Conservation (phyloP, 2,797 vertebrate genomes). For the Amazona finschi region DNA sequence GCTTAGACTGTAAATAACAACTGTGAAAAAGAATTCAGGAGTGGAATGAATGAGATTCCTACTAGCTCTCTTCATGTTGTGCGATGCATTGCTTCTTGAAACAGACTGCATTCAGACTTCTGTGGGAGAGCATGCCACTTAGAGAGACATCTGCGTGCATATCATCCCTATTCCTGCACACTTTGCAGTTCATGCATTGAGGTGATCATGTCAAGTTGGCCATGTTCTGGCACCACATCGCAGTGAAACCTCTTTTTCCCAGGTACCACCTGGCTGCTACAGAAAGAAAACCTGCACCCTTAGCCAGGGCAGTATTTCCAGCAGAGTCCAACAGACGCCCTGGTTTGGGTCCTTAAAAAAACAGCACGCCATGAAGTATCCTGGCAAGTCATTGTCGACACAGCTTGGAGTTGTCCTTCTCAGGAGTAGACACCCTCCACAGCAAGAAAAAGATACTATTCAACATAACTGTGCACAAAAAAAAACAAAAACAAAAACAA, state of each 20-base stretch:
- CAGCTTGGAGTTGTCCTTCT: not conserved
- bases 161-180: not conserved
- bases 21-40: slow-evolving; percentile 33
- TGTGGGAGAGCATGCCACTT: not conserved
- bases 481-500: not conserved
- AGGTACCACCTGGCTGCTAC: not conserved
- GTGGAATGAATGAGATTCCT: slow-evolving; percentile 30
- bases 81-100: not conserved
- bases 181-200: not conserved
- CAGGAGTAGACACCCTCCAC: not conserved
- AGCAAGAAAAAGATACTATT: not conserved
- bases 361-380: not conserved
- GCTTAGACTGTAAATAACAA: slow-evolving; percentile 58
- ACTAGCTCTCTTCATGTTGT: not conserved
- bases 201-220: not conserved
- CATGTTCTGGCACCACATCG: not conserved
- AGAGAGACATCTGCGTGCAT: not conserved
- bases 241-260: not conserved
- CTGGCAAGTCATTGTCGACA: not conserved
- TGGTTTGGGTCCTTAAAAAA: not conserved
- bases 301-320: not conserved
- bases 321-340: not conserved
- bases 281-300: not conserved
- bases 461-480: not conserved
- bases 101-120: not conserved